Evolutionary conservation across 2,888 invertebrate species (phyloP).

Genomic region (Eupithecia pulchellata): DNA sequence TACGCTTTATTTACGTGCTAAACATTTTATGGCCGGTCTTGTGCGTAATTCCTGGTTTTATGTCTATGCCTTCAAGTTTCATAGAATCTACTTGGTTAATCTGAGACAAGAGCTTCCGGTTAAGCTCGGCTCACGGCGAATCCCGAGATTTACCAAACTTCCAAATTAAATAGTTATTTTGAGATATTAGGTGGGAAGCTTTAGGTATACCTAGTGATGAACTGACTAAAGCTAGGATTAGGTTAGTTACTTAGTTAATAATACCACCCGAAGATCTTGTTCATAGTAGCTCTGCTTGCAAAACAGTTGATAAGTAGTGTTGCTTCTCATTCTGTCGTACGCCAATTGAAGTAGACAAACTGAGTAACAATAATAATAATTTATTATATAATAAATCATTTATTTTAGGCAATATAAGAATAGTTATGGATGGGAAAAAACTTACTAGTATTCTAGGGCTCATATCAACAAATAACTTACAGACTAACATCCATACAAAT

Average conservation of each 20-base stretch:
- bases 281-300: no score
- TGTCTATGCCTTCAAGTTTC: slow-evolving; percentile 38
- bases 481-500: no score
- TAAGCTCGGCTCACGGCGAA: slow-evolving; percentile 30
- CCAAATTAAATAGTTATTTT: slow-evolving; percentile 30
- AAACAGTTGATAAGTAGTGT: no score
- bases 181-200: slow-evolving; percentile 12
- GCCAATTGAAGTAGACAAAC: no score
- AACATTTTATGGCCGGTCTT: slow-evolving; percentile 39
- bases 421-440: no score
- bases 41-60: slow-evolving; percentile 37
- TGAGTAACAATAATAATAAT: no score
- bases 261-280: no score
- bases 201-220: slow-evolving; percentile 6
- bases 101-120: slow-evolving; percentile 23
- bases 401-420: no score
- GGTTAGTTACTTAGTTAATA: not conserved
- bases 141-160: slow-evolving; percentile 32
- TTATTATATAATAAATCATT: no score
- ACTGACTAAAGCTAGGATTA: slow-evolving; percentile 1
- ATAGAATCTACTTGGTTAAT: slow-evolving; percentile 32
- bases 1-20: slow-evolving; percentile 38
- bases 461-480: no score
- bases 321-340: no score
- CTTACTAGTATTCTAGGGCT: no score